phyloP scores from a whole-genome alignment of 2,888 invertebrate species.

The Tipula unca region DNA sequence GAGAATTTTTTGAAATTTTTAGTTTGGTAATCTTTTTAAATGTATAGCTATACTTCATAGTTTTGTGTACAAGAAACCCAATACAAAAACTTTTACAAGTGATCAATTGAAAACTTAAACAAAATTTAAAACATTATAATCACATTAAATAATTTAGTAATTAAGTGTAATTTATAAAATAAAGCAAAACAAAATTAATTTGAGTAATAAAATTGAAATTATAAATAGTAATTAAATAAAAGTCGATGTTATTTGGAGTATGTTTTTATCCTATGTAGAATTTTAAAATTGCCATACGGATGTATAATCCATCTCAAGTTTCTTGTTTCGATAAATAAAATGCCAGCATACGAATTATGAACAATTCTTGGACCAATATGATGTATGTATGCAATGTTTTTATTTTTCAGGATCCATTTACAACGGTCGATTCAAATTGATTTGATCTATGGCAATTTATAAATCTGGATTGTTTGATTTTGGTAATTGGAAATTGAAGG shows the following conservation, averaged over 20 bases:
- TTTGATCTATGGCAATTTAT: background rate
- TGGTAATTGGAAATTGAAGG: too few species aligned
- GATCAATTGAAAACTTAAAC: background rate
- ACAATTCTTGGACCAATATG: background rate
- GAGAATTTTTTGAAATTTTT: background rate
- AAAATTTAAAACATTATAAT: background rate
- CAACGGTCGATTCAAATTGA: background rate
- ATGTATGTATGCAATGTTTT: constrained; percentile 1
- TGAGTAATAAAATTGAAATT: constrained; percentile 14
- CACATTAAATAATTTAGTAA: background rate
- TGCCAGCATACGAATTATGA: background rate
- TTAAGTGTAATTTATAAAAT: constrained; percentile 8
- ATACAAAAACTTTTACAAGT: background rate
- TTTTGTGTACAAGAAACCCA: background rate
- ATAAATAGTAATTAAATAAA: background rate
- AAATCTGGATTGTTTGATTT: too few species aligned
- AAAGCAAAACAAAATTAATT: background rate
- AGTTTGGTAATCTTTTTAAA: background rate
- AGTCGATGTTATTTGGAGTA: background rate
- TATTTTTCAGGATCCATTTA: background rate
- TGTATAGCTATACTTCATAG: background rate
- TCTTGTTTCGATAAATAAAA: background rate
- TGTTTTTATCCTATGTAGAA: background rate
- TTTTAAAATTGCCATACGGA: background rate
- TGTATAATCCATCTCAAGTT: background rate